Conservation (phyloP, 2,113 vertebrate genomes). For the Poeciliopsis occidentalis region DNA sequence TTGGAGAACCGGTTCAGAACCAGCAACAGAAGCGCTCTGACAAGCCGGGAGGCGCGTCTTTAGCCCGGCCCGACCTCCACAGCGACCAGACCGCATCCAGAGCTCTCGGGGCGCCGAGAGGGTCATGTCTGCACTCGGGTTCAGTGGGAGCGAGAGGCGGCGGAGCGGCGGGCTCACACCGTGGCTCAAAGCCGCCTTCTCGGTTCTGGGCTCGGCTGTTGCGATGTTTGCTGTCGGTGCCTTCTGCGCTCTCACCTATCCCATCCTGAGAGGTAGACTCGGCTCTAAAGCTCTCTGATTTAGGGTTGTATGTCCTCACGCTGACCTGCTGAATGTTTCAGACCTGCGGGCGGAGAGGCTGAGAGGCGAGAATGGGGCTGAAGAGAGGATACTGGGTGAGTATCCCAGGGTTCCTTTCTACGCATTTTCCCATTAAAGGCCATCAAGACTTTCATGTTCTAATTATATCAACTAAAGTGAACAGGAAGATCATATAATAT, state of each 20-base stretch:
- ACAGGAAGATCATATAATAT: no score
- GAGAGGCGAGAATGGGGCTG: conserved; percentile 69
- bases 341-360: conserved; percentile 79
- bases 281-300: no score
- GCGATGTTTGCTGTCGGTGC: conserved; percentile 67
- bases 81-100: neutral
- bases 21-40: neutral
- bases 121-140: neutral
- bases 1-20: neutral
- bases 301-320: no score
- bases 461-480: no score
- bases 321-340: conserved; percentile 39
- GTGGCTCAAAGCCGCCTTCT: conserved; percentile 71
- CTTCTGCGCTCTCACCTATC: conserved; percentile 77
- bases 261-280: conserved; percentile 74
- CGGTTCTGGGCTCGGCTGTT: conserved; percentile 75
- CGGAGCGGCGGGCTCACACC: neutral
- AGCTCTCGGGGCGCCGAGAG: no score
- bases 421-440: no score
- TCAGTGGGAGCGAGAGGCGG: neutral
- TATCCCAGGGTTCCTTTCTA: no score
- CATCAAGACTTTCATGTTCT: no score
- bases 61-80: neutral
- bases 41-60: neutral
- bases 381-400: conserved; percentile 77